Conservation (phyloP, 2,888 invertebrate genomes). For the Marronus borbonicus region DNA sequence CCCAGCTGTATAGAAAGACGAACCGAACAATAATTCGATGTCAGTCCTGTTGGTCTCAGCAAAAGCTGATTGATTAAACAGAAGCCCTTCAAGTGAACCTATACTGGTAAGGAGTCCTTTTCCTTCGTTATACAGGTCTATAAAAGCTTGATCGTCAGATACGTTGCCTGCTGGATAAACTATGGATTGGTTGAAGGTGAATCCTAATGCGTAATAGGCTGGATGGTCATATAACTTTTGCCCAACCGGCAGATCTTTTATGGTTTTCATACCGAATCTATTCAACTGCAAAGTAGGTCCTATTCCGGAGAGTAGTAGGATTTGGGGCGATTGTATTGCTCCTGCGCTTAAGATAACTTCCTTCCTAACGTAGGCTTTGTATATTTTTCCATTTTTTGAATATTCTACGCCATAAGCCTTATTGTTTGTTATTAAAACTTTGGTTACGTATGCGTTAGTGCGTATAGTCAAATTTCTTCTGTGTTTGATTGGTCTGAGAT, state of each 20-base stretch:
- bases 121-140: not conserved
- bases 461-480: constrained; percentile 70
- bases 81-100: not conserved
- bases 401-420: constrained; percentile 62
- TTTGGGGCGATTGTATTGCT: constrained; percentile 46
- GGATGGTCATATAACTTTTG: constrained; percentile 81
- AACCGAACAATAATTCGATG: not conserved
- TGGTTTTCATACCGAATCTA: constrained; percentile 72
- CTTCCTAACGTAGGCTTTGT: constrained; percentile 19
- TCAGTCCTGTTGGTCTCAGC: not conserved
- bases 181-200: constrained; percentile 67
- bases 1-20: not conserved
- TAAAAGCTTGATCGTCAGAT: not conserved
- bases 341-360: constrained; percentile 47
- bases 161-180: not conserved
- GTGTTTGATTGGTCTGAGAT: constrained; percentile 63
- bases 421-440: constrained; percentile 61
- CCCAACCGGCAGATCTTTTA: constrained; percentile 77
- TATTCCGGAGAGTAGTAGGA: constrained; percentile 85
- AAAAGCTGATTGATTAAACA: not conserved
- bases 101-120: not conserved
- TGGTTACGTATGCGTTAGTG: constrained; percentile 66
- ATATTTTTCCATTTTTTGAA: not conserved
- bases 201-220: constrained; percentile 77
- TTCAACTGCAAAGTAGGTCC: constrained; percentile 76